Evolutionary conservation across 2,797 vertebrate genomes (phyloP).

Genomic region (Sebastes goodei): DNA sequence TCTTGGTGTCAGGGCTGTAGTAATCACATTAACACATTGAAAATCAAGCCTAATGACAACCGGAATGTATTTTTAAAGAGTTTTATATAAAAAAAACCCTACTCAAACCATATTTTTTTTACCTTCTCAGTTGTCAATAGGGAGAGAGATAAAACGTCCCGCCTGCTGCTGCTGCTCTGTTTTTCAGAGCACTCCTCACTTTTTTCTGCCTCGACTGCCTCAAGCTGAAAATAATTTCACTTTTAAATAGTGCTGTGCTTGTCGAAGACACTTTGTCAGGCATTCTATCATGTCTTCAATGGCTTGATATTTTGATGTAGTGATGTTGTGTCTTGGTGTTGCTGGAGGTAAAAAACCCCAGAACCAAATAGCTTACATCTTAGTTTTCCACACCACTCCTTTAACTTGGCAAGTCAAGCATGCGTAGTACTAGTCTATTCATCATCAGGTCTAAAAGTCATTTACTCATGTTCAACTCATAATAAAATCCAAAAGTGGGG

Average conservation of each 20-base stretch:
- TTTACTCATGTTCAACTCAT: neutral
- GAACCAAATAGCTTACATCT: neutral
- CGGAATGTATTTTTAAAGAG: neutral
- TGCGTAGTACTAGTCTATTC: neutral
- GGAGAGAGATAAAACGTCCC: neutral
- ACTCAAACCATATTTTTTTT: neutral
- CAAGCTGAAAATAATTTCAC: slow-evolving; percentile 46
- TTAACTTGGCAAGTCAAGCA: neutral
- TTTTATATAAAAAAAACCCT: neutral
- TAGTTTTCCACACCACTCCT: neutral
- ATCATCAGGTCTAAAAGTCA: neutral
- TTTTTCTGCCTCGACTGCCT: slow-evolving; percentile 14
- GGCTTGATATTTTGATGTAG: neutral
- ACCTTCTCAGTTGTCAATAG: neutral
- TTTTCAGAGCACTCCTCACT: neutral
- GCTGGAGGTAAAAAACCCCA: neutral
- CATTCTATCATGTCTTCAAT: slow-evolving; percentile 35
- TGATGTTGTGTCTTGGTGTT: neutral
- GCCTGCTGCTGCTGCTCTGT: neutral
- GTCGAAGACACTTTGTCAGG: slow-evolving; percentile 20
- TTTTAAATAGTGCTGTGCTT: slow-evolving; percentile 34
- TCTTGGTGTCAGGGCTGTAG: neutral
- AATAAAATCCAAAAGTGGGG: neutral
- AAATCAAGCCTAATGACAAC: neutral
- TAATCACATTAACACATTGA: neutral